A percentile compares a stretch with the other conserved stretches of the same genome.
Conservation (phyloP, 2,797 vertebrate species). For the Clarias pachynema region DNA sequence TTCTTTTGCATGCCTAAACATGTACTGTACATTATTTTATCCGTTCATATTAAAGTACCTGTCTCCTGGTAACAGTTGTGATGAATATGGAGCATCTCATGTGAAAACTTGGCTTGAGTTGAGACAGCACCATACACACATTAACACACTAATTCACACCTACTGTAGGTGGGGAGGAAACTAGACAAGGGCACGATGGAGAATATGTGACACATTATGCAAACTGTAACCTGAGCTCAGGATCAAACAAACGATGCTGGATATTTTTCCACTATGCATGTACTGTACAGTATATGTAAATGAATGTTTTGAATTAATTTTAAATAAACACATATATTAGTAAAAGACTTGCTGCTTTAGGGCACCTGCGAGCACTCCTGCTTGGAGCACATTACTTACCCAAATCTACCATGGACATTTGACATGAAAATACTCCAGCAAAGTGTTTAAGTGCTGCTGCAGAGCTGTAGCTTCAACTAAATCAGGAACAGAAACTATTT, state of each 20-base stretch:
- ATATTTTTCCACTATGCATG: background rate
- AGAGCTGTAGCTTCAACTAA: background rate
- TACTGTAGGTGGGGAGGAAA: background rate
- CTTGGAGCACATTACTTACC: background rate
- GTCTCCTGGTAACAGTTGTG: background rate
- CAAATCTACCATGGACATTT: background rate
- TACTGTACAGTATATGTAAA: background rate
- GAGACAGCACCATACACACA: background rate
- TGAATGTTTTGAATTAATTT: background rate
- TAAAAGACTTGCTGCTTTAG: background rate
- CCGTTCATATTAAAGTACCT: background rate
- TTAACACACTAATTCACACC: background rate
- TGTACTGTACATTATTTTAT: background rate
- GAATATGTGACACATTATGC: background rate
- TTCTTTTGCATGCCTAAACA: background rate
- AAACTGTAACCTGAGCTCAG: background rate
- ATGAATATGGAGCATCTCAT: no score
- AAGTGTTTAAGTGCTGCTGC: background rate
- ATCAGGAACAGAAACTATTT: background rate
- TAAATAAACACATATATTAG: constrained; percentile 5
- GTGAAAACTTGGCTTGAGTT: background rate
- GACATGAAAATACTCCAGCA: background rate
- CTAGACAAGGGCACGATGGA: no score
- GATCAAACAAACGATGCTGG: background rate
- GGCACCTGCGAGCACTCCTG: background rate